These are phyloP conservation scores for Gasteruption jaculator DNA, from an alignment of 2,888 invertebrate species.

Conservation along the genomic window DNA sequence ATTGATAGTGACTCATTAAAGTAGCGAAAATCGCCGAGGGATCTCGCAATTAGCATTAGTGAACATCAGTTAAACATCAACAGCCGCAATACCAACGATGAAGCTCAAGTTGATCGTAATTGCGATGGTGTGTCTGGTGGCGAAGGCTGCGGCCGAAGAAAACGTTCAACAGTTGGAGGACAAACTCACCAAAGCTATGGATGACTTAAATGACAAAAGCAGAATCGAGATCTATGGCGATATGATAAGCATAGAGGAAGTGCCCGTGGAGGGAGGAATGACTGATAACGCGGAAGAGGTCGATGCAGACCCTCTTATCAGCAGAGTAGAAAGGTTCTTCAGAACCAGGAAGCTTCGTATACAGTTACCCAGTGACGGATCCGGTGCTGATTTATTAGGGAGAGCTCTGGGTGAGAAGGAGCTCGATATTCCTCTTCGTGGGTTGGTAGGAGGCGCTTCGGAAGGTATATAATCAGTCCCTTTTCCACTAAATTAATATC, in stretches of 20 bases:
- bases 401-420: conserved; percentile 42
- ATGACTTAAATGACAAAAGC: conserved; percentile 34
- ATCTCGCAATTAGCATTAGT: too few relatives aligned
- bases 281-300: conserved; percentile 15
- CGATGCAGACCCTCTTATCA: conserved; percentile 37
- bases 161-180: conserved; percentile 29
- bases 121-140: conserved; percentile 11
- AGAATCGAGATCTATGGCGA: conserved; percentile 39
- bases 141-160: conserved; percentile 11
- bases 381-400: conserved; percentile 42
- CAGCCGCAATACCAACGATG: conserved; percentile 30
- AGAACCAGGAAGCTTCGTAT: conserved; percentile 36
- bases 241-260: conserved; percentile 39
- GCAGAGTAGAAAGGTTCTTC: conserved; percentile 43
- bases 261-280: conserved; percentile 24
- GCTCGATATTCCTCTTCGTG: conserved; percentile 37
- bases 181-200: conserved; percentile 36
- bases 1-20: too few relatives aligned
- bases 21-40: too few relatives aligned
- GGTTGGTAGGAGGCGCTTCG: conserved; percentile 38
- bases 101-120: conserved; percentile 21
- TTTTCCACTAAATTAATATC: too few relatives aligned
- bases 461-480: too few relatives aligned
- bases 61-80: too few relatives aligned
- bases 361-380: conserved; percentile 40